Conservation (phyloP, 1,140 invertebrate species). For the Trichomalopsis sarcophagae region DNA sequence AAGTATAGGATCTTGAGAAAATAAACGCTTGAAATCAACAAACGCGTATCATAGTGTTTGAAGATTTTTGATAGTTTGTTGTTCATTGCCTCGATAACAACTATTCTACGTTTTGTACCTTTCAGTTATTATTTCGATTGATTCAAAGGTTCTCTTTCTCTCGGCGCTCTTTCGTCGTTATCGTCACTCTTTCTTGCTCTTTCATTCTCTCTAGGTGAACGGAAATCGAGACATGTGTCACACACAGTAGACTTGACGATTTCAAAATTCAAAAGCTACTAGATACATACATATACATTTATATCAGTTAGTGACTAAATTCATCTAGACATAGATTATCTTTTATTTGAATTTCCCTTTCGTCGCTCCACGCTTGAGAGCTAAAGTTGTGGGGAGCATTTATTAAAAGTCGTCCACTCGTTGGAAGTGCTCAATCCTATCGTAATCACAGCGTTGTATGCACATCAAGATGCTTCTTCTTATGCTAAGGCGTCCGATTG, state of each 20-base stretch:
- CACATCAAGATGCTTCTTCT: slow-evolving; percentile 54
- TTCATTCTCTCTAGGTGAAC: background rate
- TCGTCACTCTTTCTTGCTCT: background rate
- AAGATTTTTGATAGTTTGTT: slow-evolving; percentile 31
- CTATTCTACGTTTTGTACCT: slow-evolving; percentile 49
- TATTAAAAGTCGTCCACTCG: slow-evolving; percentile 42
- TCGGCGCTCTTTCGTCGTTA: slow-evolving; percentile 17
- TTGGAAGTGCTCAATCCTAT: slow-evolving; percentile 49
- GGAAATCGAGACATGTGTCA: slow-evolving; percentile 31
- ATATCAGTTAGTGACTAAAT: slow-evolving; percentile 52
- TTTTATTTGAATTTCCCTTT: slow-evolving; percentile 31
- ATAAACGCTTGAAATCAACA: slow-evolving; percentile 15
- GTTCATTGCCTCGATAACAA: slow-evolving; percentile 8
- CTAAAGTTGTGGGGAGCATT: slow-evolving; percentile 28
- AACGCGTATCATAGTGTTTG: slow-evolving; percentile 12
- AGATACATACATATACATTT: slow-evolving; percentile 51
- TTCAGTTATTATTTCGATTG: slow-evolving; percentile 41
- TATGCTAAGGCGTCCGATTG: slow-evolving; percentile 72
- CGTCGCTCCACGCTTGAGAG: slow-evolving; percentile 6
- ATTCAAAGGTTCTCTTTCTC: slow-evolving; percentile 21
- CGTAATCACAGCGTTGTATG: slow-evolving; percentile 51
- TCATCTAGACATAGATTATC: slow-evolving; percentile 47
- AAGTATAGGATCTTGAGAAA: background rate
- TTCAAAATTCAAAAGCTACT: slow-evolving; percentile 48
- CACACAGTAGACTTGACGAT: slow-evolving; percentile 40